Conservation (phyloP, 2,888 invertebrate species). For the Graphium colonna region DNA sequence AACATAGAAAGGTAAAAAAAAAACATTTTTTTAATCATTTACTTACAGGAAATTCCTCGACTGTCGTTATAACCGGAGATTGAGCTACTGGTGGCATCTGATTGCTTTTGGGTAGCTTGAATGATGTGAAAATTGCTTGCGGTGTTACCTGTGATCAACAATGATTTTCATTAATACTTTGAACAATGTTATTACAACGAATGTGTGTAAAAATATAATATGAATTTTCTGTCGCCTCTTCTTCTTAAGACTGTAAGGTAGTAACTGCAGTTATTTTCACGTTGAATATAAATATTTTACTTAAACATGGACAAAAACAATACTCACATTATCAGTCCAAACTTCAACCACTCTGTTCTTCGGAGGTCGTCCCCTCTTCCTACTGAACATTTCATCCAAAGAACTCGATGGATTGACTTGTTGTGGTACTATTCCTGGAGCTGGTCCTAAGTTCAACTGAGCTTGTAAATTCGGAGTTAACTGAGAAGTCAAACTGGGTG, state of each 20-base stretch:
- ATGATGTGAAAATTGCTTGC: slow-evolving; percentile 95
- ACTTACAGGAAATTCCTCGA: slow-evolving; percentile 75
- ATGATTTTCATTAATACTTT: not conserved
- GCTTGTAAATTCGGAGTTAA: slow-evolving; percentile 69
- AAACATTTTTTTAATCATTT: not conserved
- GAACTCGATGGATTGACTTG: slow-evolving; percentile 82
- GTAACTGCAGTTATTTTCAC: no score
- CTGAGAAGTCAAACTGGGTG: slow-evolving; percentile 64
- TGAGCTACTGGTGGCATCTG: slow-evolving; percentile 64
- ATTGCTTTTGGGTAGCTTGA: slow-evolving; percentile 90
- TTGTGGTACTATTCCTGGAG: slow-evolving; percentile 56
- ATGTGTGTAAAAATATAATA: no score
- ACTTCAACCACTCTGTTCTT: slow-evolving; percentile 97
- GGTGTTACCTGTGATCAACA: slow-evolving; percentile 82
- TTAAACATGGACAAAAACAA: no score
- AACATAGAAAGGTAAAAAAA: not conserved
- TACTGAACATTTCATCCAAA: slow-evolving; percentile 94
- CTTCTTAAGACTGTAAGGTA: no score
- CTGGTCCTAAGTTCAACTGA: slow-evolving; percentile 63
- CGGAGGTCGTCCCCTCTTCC: slow-evolving; percentile 97
- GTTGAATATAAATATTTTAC: no score
- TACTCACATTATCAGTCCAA: slow-evolving; percentile 89
- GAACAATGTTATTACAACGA: not conserved
- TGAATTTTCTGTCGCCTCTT: no score
- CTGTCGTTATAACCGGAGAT: slow-evolving; percentile 61